Evolutionary conservation across 2,797 vertebrate species (phyloP).

Genomic region (Gymnoscopelus braueri): DNA sequence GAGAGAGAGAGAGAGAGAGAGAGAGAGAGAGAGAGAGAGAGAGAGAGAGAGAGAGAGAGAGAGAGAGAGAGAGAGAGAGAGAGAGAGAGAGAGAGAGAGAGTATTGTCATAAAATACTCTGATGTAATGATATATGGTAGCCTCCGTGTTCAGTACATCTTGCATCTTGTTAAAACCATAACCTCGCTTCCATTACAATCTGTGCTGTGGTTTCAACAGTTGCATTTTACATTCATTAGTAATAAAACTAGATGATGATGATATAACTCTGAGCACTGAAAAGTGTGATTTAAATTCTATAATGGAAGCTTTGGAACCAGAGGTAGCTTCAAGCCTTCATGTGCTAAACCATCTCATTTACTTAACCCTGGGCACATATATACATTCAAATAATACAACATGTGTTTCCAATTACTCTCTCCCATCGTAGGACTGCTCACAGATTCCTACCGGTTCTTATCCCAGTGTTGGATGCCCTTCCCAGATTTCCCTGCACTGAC

Average conservation of each 20-base stretch:
- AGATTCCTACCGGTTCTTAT: constrained; percentile 33
- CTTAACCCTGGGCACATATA: constrained; percentile 18
- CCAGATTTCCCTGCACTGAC: constrained; percentile 26
- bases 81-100: background rate
- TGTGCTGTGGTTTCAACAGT: too few relatives aligned
- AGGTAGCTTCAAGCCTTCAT: background rate
- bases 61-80: constrained; percentile 17
- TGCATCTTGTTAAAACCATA: too few relatives aligned
- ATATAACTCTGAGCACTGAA: too few relatives aligned
- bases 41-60: background rate
- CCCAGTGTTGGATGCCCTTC: constrained; percentile 18
- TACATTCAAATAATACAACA: constrained; percentile 49
- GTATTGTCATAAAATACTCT: constrained; percentile 27
- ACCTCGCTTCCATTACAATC: too few relatives aligned
- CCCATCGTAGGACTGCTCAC: constrained; percentile 27
- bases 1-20: constrained; percentile 4
- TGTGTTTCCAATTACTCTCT: constrained; percentile 66
- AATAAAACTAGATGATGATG: too few relatives aligned
- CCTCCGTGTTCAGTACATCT: too few relatives aligned
- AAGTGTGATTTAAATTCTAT: constrained; percentile 23
- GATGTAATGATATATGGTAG: too few relatives aligned
- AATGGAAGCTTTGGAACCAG: constrained; percentile 12
- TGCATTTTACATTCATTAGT: too few relatives aligned
- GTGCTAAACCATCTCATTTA: background rate
- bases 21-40: constrained; percentile 18